Evolutionary conservation across 2,888 invertebrate species (phyloP).

Genomic region (Willowsia nigromaculata): DNA sequence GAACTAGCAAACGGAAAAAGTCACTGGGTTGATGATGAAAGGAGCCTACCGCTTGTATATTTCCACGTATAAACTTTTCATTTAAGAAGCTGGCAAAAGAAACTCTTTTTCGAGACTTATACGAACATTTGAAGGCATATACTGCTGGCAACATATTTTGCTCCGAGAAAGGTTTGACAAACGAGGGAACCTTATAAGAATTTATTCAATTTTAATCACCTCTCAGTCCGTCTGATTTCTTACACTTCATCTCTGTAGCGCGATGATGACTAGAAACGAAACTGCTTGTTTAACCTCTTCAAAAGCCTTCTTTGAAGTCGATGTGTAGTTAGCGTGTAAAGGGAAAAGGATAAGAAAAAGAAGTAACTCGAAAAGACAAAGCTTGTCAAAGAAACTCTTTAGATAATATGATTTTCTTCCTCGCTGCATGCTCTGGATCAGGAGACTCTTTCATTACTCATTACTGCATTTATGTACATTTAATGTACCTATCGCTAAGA

Average conservation of each 20-base stretch:
- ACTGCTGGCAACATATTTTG: background rate
- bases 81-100: background rate
- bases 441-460: background rate
- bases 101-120: background rate
- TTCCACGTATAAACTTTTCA: background rate
- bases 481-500: background rate
- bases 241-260: constrained; percentile 28
- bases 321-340: constrained; percentile 12
- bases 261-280: constrained; percentile 25
- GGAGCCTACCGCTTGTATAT: background rate
- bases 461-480: background rate
- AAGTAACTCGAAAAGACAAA: constrained; percentile 35
- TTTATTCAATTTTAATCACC: constrained; percentile 67
- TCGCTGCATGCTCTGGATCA: background rate
- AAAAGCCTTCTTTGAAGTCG: constrained; percentile 42
- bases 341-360: background rate
- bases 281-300: constrained; percentile 40
- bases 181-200: constrained; percentile 1
- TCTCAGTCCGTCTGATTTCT: constrained; percentile 50
- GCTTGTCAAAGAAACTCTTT: constrained; percentile 54
- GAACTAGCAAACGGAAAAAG: constrained; percentile 12
- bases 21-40: constrained; percentile 32
- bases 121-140: background rate
- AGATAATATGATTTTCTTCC: constrained; percentile 56
- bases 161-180: background rate